Evolutionary conservation across 2,888 invertebrate genomes (phyloP), one percentile per base, ranked within the genome.

Genomic region (Mongoloraphidia duomilia): DNA sequence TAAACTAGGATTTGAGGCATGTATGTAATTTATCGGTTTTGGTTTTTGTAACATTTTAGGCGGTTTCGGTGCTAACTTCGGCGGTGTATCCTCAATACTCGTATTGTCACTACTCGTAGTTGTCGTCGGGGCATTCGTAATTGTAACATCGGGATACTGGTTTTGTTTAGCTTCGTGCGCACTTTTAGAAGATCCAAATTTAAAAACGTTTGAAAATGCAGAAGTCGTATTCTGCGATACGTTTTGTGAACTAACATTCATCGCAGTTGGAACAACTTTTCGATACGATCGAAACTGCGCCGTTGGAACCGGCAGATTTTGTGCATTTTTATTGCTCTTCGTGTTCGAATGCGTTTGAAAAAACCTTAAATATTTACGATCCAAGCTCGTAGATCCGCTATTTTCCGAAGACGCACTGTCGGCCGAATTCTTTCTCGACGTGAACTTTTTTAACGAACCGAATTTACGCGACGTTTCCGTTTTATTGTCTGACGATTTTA

Each of bases 211-310:
- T 26, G 26, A 26, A 26, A 26, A 26, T 6, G 26, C 26, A 3
- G 26, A 26, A 3, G 26, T 26, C 26, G 26, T 26, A 26, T 26
- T 26, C 26, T 26, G 26, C 26, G 26, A 26, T 6, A 26, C 26
- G 6, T 26, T 26, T 6, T 26, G 26, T 1, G 26, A 26, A 26
- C 26, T 59, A 2, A 58, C 52, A 12, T 53, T 59, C 39, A 68
- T 60, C 64, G 68, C 54, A 60, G 63, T 55, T 59, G 71, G 60
- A 11, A 79, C 74, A 35, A 75, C 79, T 61, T 81, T 78, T 58
- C 84, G 69, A 61, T 83, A 83, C 59, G 83, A 85, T 55, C 84
- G 74, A 67, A 82, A 85, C 61, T 85, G 84, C 44, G 84, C 82
- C 1, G 87, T 85, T 34, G 85, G 84, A 41, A 84, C 82, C 0